These are phyloP conservation scores for Murina feae DNA, from an alignment of 2,113 vertebrate species.

Conservation along the genomic window DNA sequence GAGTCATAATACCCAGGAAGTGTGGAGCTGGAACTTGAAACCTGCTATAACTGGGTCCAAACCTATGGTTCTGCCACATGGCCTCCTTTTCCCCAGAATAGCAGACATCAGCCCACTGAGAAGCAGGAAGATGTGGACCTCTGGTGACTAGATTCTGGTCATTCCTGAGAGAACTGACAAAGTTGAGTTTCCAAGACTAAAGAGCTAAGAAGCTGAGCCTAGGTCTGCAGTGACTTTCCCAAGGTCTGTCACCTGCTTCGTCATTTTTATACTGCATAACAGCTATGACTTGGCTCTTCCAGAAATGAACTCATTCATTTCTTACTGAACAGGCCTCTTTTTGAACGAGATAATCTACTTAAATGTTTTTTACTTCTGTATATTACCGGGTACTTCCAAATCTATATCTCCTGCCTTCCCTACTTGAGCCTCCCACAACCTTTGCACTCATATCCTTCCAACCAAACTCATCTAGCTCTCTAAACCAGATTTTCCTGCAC, in stretches of 20 bases:
- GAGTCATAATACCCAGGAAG: not conserved
- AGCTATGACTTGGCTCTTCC: not conserved
- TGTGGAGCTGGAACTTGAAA: not conserved
- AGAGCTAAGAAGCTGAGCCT: not conserved
- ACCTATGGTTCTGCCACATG: not conserved
- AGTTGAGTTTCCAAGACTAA: not conserved
- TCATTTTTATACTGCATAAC: not conserved
- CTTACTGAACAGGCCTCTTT: not conserved
- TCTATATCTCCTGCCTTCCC: not conserved
- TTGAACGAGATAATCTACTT: not conserved
- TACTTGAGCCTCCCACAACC: not conserved
- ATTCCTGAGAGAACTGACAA: not conserved
- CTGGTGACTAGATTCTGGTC: not conserved
- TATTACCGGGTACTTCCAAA: not conserved
- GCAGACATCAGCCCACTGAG: not conserved
- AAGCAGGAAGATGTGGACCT: not conserved
- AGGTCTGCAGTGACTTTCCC: not conserved
- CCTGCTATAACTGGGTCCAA: not conserved
- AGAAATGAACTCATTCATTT: not conserved
- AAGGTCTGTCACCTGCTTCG: not conserved
- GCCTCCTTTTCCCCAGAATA: not conserved
- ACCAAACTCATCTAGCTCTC: not conserved
- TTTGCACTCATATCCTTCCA: not conserved
- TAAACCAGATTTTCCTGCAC: not conserved
- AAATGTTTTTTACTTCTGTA: not conserved